Conservation (phyloP, 2,113 vertebrate species). For the Amazona vittata region DNA sequence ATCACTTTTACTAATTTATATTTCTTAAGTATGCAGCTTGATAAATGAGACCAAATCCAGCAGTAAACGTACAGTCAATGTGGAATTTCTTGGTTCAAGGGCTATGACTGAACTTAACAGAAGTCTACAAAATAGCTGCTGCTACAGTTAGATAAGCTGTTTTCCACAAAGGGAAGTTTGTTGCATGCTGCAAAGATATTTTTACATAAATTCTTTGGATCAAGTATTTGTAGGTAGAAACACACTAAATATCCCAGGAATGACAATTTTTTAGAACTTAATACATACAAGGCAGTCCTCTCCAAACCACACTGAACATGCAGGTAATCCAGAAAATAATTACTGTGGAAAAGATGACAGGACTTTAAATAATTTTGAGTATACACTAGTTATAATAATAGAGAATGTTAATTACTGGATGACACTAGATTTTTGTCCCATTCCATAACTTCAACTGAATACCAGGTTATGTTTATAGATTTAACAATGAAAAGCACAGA, state of each 20-base stretch:
- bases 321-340: not conserved
- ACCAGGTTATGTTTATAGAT: not conserved
- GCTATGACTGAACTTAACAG: not conserved
- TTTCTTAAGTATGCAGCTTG: not conserved
- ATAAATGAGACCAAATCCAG: not conserved
- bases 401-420: not conserved
- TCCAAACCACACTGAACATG: not conserved
- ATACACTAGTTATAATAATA: not conserved
- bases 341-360: not conserved
- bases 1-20: not conserved
- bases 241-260: not conserved
- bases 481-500: not conserved
- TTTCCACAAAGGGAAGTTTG: not conserved
- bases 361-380: not conserved
- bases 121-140: not conserved
- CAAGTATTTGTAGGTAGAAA: not conserved
- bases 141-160: not conserved
- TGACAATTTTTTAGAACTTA: not conserved
- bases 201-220: not conserved
- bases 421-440: not conserved
- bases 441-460: not conserved
- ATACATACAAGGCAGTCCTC: not conserved
- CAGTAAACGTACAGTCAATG: not conserved
- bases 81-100: not conserved
- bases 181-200: not conserved